phyloP scores from a whole-genome alignment of 2,797 vertebrate species.

The Ptychobarbus kaznakovi region DNA sequence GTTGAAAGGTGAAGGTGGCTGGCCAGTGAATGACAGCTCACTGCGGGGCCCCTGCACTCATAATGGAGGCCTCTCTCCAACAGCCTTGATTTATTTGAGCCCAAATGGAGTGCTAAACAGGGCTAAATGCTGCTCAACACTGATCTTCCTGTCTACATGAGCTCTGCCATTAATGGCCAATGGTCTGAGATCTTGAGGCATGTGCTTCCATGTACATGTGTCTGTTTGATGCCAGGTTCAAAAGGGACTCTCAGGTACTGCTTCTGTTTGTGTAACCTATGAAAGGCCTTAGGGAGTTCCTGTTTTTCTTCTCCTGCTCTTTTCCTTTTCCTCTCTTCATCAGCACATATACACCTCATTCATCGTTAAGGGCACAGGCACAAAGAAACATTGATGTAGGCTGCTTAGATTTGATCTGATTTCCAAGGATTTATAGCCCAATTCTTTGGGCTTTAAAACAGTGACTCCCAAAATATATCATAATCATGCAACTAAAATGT shows the following conservation, averaged over 20 bases:
- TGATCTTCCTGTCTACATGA: slow-evolving; percentile 76
- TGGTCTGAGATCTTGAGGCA: slow-evolving; percentile 62
- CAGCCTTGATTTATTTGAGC: slow-evolving; percentile 81
- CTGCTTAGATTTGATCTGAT: slow-evolving; percentile 12
- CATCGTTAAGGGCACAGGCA: slow-evolving; percentile 13
- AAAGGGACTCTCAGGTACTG: slow-evolving; percentile 67
- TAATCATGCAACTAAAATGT: background rate
- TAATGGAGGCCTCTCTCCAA: slow-evolving; percentile 81
- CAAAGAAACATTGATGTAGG: slow-evolving; percentile 31
- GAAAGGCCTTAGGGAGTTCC: slow-evolving; percentile 70
- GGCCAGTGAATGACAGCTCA: slow-evolving; percentile 78
- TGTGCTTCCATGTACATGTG: slow-evolving; percentile 51
- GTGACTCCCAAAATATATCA: background rate
- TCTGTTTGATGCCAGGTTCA: slow-evolving; percentile 57
- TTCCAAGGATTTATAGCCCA: background rate
- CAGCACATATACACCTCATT: slow-evolving; percentile 38
- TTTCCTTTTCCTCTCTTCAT: slow-evolving; percentile 50
- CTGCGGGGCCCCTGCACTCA: slow-evolving; percentile 72
- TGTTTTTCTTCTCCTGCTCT: slow-evolving; percentile 41
- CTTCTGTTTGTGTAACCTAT: slow-evolving; percentile 71
- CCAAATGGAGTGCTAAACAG: slow-evolving; percentile 79
- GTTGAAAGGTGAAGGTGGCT: slow-evolving; percentile 78
- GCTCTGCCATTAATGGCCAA: slow-evolving; percentile 71
- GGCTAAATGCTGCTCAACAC: slow-evolving; percentile 74
- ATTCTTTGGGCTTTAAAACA: background rate